Evolutionary conservation across 2,888 invertebrate genomes (phyloP).

Genomic region (Lithosia quadra): DNA sequence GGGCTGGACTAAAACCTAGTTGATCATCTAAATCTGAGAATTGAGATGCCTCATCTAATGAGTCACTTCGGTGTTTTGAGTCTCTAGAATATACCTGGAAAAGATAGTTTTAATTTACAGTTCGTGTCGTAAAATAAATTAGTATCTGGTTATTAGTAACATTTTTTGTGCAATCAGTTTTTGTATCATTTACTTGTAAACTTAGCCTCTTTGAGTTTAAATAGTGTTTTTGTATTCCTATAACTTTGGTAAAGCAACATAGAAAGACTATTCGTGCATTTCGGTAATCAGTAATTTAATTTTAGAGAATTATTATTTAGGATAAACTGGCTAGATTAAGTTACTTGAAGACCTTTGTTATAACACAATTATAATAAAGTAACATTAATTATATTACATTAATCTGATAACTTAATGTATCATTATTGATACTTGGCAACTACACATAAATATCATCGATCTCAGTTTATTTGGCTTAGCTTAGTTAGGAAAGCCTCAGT

Average conservation of each 20-base stretch:
- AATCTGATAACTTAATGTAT: background rate
- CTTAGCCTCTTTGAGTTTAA: background rate
- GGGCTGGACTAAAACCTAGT: conserved; percentile 78
- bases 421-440: background rate
- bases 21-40: conserved; percentile 85
- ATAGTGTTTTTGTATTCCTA: background rate
- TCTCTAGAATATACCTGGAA: conserved; percentile 79
- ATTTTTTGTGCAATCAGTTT: background rate
- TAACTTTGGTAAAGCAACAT: too few relatives aligned
- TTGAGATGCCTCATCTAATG: conserved; percentile 82
- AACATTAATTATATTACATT: background rate
- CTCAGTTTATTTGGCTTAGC: background rate
- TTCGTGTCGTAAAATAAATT: background rate
- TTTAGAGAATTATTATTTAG: background rate
- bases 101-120: conserved; percentile 10
- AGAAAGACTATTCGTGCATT: too few relatives aligned
- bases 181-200: background rate
- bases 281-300: background rate
- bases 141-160: background rate
- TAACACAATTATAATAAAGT: background rate
- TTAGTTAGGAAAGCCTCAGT: background rate
- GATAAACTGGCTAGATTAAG: background rate
- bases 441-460: background rate
- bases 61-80: conserved; percentile 83
- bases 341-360: background rate